These are phyloP conservation scores for Pachydiplax longipennis DNA, from an alignment of 2,888 invertebrate species.

Conservation along the genomic window DNA sequence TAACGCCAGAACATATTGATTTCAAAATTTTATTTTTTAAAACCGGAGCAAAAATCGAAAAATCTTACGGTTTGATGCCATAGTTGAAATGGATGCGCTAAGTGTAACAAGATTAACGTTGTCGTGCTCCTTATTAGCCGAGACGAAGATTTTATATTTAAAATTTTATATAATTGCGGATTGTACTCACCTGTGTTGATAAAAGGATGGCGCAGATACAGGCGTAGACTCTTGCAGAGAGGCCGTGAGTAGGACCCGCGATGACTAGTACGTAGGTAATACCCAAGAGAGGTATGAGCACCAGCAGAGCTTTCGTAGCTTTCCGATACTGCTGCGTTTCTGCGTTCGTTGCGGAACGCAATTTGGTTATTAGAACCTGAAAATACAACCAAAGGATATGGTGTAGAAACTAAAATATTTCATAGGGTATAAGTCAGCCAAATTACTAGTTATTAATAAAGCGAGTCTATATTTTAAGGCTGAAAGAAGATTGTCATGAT, in stretches of 20 bases:
- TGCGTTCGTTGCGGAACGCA: slow-evolving; percentile 88
- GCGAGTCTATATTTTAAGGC: too few relatives aligned
- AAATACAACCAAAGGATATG: slow-evolving; percentile 34
- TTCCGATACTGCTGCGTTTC: slow-evolving; percentile 92
- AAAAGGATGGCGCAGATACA: slow-evolving; percentile 82
- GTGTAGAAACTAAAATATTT: background rate
- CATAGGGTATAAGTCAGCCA: background rate
- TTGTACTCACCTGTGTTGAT: slow-evolving; percentile 83
- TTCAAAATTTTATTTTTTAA: too few relatives aligned
- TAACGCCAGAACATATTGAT: too few relatives aligned
- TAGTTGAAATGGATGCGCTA: too few relatives aligned
- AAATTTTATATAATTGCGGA: too few relatives aligned
- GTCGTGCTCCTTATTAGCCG: too few relatives aligned
- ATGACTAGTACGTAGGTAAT: slow-evolving; percentile 89
- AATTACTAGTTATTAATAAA: too few relatives aligned
- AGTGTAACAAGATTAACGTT: too few relatives aligned
- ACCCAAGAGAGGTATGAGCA: slow-evolving; percentile 91
- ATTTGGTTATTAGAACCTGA: slow-evolving; percentile 90
- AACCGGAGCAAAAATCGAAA: too few relatives aligned
- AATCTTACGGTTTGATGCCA: too few relatives aligned
- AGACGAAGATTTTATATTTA: too few relatives aligned
- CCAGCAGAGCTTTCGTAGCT: slow-evolving; percentile 88
- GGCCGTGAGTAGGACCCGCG: slow-evolving; percentile 78
- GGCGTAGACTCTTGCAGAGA: slow-evolving; percentile 75
- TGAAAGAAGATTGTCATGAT: too few relatives aligned